Evolutionary conservation across 1,140 invertebrate species (phyloP), one percentile per base, ranked within the genome.

Genomic region (Mycetomoellerius zeteki): DNA sequence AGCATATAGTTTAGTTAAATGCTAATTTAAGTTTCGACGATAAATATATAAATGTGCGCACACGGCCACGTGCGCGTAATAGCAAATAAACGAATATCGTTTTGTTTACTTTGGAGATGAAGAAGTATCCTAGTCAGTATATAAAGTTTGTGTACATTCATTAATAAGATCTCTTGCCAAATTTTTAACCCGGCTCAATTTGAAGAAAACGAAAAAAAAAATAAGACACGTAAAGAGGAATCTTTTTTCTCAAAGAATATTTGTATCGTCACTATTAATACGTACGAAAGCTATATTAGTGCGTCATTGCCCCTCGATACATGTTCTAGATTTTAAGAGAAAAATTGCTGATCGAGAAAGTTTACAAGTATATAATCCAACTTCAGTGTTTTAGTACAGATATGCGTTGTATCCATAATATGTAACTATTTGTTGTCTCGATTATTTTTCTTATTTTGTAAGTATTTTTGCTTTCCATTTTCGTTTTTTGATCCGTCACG

Each of bases 51-150:
- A 84, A 81, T 52, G 52, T 71, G 64, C 43, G 54, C 30, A 37
- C 30, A 24, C 8, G 75, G 37, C 47, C 64, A 56, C 30, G 64
- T 19, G 86, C 65, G 64, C 67, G 54, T 60, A 85, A 58, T 65
- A 75, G 52, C 64, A 90, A 64, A 71, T 52, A 33, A 65, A 88
- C 76, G 73, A 76, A 84, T 62, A 58, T 90, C 64, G 33, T 72
- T 85, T 88, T 73, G 75, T 89, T 88, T 71, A 87, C 50, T 86
- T 85, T 71, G 56, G 62, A 86, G 24, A 73, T 52, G 86, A 85
- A 88, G 89, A 91, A 93, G 90, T 92, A 92, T 92, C 93, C 94
- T 95, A 95, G 94, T 95, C 94, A 95, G 89, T 94, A 90, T 92
- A 90, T 91, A 91, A 94, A 77, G 88, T 92, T 92, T 92, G 88